Conservation (phyloP, 2,888 invertebrate species). For the Gibbula magus region DNA sequence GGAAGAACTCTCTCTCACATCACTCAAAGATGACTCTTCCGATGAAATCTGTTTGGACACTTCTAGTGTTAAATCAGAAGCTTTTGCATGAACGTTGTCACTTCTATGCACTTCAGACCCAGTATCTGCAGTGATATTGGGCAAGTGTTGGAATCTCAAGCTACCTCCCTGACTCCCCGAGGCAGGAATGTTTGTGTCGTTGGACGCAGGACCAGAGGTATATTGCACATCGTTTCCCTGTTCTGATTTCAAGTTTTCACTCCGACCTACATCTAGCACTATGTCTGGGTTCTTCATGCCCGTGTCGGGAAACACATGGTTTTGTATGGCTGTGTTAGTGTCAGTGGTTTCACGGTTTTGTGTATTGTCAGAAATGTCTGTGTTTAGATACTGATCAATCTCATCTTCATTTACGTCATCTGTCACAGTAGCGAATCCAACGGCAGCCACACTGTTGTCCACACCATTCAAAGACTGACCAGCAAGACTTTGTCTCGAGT, state of each 20-base stretch:
- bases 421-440: slow-evolving; percentile 42
- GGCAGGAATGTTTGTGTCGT: not conserved
- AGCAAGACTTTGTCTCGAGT: not conserved
- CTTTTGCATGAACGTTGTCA: not conserved
- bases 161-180: not conserved
- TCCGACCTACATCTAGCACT: not conserved
- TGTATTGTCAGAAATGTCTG: slow-evolving; percentile 28
- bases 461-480: not conserved
- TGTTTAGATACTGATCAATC: slow-evolving; percentile 54
- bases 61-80: not conserved
- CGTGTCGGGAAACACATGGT: not conserved
- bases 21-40: not conserved
- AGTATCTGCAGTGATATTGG: not conserved
- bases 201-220: not conserved
- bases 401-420: slow-evolving; percentile 49
- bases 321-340: not conserved
- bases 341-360: not conserved
- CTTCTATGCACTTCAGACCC: not conserved
- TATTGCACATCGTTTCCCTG: slow-evolving; percentile 10
- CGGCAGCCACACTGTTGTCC: not conserved
- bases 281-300: slow-evolving; percentile 15
- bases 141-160: not conserved
- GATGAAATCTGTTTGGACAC: not conserved
- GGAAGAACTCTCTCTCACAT: not conserved
- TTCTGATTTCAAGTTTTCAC: not conserved